phyloP scores from a whole-genome alignment of 2,888 invertebrate genomes.

The Melipona bicolor region DNA sequence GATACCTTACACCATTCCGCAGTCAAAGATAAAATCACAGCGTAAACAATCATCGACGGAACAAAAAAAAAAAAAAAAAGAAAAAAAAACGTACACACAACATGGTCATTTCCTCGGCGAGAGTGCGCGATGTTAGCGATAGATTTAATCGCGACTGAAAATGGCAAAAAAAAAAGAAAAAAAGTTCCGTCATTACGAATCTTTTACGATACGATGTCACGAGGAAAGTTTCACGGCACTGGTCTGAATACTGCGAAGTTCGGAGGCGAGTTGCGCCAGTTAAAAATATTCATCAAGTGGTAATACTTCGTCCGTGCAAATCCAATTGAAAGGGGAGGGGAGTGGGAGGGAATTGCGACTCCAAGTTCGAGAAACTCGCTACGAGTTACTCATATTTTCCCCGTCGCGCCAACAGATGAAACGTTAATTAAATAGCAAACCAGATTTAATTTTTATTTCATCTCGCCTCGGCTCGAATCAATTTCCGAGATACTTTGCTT shows the following conservation, averaged over 20 bases:
- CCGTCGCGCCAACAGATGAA: slow-evolving; percentile 36
- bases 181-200: slow-evolving; percentile 14
- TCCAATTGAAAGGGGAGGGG: slow-evolving; percentile 30
- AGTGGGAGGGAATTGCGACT: background rate
- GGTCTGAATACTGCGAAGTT: background rate
- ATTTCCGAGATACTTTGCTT: slow-evolving; percentile 3
- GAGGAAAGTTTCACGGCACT: slow-evolving; percentile 12
- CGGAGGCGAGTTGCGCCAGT: background rate
- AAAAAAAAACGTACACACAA: too few relatives aligned
- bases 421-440: slow-evolving; percentile 47
- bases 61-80: too few relatives aligned
- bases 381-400: slow-evolving; percentile 24
- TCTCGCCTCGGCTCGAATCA: slow-evolving; percentile 27
- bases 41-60: too few relatives aligned
- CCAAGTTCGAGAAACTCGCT: slow-evolving; percentile 35
- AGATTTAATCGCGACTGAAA: background rate
- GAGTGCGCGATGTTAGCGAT: background rate
- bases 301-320: slow-evolving; percentile 30
- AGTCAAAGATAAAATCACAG: too few relatives aligned
- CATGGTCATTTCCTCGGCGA: background rate
- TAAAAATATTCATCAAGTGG: slow-evolving; percentile 26
- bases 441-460: slow-evolving; percentile 53
- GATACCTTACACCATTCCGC: background rate
- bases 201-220: background rate
- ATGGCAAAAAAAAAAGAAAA: background rate